Evolutionary conservation across 2,113 vertebrate genomes (phyloP).

Genomic region (Eolophus roseicapilla): DNA sequence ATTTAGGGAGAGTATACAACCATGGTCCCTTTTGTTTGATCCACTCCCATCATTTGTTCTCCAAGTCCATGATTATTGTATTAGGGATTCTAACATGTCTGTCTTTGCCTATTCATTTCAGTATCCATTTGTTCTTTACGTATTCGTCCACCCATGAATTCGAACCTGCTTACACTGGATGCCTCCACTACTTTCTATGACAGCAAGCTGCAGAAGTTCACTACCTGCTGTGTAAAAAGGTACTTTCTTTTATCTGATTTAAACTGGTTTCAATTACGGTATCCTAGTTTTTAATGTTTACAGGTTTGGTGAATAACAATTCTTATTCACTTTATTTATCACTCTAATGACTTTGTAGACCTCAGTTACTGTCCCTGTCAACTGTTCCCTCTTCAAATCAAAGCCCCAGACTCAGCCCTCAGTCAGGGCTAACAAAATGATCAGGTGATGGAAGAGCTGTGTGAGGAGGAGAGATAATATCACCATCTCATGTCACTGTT

Average conservation of each 20-base stretch:
- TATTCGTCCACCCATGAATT: background rate
- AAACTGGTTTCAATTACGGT: background rate
- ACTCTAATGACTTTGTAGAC: background rate
- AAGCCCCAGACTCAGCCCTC: background rate
- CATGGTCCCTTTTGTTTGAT: background rate
- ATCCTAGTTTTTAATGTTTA: background rate
- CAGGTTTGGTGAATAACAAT: background rate
- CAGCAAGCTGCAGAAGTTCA: background rate
- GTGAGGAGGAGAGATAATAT: background rate
- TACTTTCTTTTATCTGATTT: background rate
- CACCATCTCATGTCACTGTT: background rate
- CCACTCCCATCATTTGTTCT: background rate
- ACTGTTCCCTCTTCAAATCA: background rate
- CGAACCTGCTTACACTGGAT: background rate
- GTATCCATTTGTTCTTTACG: background rate
- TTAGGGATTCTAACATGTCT: background rate
- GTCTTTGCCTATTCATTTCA: background rate
- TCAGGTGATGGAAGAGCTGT: background rate
- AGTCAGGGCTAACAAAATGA: background rate
- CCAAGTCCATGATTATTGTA: background rate
- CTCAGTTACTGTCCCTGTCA: background rate
- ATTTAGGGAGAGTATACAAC: background rate
- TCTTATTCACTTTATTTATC: background rate
- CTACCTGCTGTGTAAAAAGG: background rate
- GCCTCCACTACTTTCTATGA: background rate